Evolutionary conservation across 2,113 vertebrate genomes (phyloP), one percentile per base, ranked within the genome.

Genomic region (Murina feae): DNA sequence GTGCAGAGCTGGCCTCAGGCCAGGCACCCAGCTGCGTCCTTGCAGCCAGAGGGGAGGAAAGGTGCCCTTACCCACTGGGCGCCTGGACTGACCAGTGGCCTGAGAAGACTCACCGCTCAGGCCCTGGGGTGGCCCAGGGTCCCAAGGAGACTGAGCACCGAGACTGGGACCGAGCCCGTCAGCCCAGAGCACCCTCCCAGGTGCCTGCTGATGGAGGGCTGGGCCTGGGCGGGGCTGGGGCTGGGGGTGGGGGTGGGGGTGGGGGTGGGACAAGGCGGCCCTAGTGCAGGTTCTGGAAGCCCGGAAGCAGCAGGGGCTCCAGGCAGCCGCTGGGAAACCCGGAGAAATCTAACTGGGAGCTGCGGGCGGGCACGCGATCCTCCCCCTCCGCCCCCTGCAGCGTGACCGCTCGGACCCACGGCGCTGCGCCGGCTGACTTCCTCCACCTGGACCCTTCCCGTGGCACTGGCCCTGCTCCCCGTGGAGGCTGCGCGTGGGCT

Each of bases 201-300:
- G 81, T 25, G 58, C 53, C 9, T 17, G 21, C 28, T 76, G 44
- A 78, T 76, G 21, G 47, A 49, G 44, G 12, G 44, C 49, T 74
- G 42, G 53, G 37, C 6, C 23, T 28, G 47, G 35, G 4, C 11
- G 2, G 9, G 37, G 14, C 1, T 0, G 1, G 21, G 32, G 11
- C 17, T 0, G 39, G 65, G n/a, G 35, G 4, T 9, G 2, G 9
- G 47, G 35, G 4, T 9, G 2, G 9, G 37, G 14, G 1, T 0
- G 1, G 21, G 32, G 11, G 21, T 0, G 39, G 65, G n/a, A 51
- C 23, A 89, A 55, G 11, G 39, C 0, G 37, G 32, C 28, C 32
- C 55, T 72, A 37, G 25, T 5, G 10, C 0, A 30, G 58, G 68
- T 79, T 63, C 74, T 60, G 30, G 82, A 69, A 88, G 30, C 39